Base-by-base conservation (phyloP, 2,797 vertebrate species). In the Leptodactylus fallax region DNA sequence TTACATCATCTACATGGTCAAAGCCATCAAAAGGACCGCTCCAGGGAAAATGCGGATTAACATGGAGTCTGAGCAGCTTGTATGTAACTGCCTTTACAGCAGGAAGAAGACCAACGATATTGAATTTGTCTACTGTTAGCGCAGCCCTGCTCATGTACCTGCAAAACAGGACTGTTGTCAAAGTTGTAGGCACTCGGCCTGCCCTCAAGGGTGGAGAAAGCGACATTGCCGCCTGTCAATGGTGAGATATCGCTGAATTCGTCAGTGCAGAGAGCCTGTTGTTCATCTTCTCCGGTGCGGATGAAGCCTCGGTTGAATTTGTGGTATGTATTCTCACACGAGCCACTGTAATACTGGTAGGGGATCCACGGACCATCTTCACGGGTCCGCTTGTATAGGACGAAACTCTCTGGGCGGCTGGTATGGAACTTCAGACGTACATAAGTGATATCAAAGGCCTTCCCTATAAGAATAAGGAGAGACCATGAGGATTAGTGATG, bases 211-310 rank as follows among this genome's bases (percentile, higher is more conserved):
- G 98, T 99, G 2, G 98, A 99, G 92, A 99, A 99, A 10, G 98
- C 98, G 93, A 99, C 98, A 0, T 99, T 99, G 63, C 98, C 98
- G 0, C 98, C 98, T 0, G 98, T 99, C 85, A 99, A 96, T 0
- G 98, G 98, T 1, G 98, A 99, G 91, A 99, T 99, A 94, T 99
- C 98, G 13, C 98, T 99, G 96, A 99, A 99, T 83, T 99, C 98
- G 7, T 98, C 98, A 0, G 98, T 99, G 92, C 98, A 99, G 83
- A 97, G 93, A 0, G 98, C 97, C 92, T 98, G 96, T 95, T 98
- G 97, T 93, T 99, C 98, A 0, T 99, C 97, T 86, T 96, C 96
- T 0, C 98, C 97, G 0, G 97, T 99, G 83, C 97, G 95, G 93
- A 99, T 98, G 93, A 98, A 99, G 88, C 96, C 97, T 0, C 94